phyloP scores from a whole-genome alignment of 1,140 invertebrate genomes.

The Drosophila takahashii region DNA sequence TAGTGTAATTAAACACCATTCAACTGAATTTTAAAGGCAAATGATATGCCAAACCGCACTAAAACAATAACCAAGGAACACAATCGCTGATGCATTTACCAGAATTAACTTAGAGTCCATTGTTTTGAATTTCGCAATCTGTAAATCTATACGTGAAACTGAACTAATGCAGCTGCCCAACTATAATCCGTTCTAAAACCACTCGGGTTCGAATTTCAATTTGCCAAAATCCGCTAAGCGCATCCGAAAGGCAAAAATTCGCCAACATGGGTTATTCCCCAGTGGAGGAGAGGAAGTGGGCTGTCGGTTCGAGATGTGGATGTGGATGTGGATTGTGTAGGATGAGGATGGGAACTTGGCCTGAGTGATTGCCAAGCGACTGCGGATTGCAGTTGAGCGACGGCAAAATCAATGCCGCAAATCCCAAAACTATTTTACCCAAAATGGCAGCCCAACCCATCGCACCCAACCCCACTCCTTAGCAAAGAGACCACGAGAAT shows the following conservation, averaged over 20 bases:
- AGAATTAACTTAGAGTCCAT: too few relatives aligned
- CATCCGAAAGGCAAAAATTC: slow-evolving; percentile 47
- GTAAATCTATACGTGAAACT: slow-evolving; percentile 20
- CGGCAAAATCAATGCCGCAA: slow-evolving; percentile 78
- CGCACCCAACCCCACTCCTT: neutral
- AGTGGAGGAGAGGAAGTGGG: slow-evolving; percentile 1
- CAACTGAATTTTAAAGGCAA: too few relatives aligned
- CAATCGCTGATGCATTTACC: too few relatives aligned
- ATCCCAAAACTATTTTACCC: slow-evolving; percentile 78
- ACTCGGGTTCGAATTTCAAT: slow-evolving; percentile 57
- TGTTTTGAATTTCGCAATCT: slow-evolving; percentile 4
- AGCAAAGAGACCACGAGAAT: slow-evolving; percentile 57
- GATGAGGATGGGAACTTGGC: slow-evolving; percentile 18
- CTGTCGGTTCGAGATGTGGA: too few relatives aligned
- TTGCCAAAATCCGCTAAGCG: slow-evolving; percentile 60
- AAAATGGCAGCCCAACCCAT: slow-evolving; percentile 45
- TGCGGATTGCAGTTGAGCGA: slow-evolving; percentile 66
- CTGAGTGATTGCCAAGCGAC: slow-evolving; percentile 68
- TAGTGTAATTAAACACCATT: too few relatives aligned
- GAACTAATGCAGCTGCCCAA: slow-evolving; percentile 28
- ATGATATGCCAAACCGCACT: too few relatives aligned
- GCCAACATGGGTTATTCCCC: slow-evolving; percentile 12
- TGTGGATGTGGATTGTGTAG: neutral
- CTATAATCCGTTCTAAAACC: slow-evolving; percentile 32
- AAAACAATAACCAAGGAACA: too few relatives aligned